Evolutionary conservation across 2,113 vertebrate species (phyloP).

Genomic region (Nannobrachium achirus): DNA sequence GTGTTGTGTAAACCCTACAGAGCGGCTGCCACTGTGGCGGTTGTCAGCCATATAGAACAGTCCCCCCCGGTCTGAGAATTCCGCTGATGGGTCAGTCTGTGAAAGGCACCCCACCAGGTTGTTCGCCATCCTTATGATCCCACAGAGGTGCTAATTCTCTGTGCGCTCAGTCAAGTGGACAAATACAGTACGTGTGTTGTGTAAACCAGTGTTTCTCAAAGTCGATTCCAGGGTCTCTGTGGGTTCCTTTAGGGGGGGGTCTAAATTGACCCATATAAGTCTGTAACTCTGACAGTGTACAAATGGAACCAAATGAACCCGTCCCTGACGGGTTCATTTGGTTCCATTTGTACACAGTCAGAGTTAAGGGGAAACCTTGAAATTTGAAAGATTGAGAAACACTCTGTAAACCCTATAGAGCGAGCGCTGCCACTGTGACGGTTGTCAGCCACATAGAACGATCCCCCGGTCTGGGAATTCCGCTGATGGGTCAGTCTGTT

Average conservation of each 20-base stretch:
- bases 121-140: conserved; percentile 20
- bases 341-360: too few relatives aligned
- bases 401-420: too few relatives aligned
- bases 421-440: background rate
- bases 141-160: conserved; percentile 37
- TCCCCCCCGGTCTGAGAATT: conserved; percentile 15
- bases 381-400: too few relatives aligned
- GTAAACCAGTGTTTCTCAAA: too few relatives aligned
- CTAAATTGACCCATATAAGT: too few relatives aligned
- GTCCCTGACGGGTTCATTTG: too few relatives aligned
- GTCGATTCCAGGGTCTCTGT: too few relatives aligned
- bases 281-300: too few relatives aligned
- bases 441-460: conserved; percentile 27
- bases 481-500: conserved; percentile 23
- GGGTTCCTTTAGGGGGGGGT: too few relatives aligned
- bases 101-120: conserved; percentile 43
- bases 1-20: background rate
- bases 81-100: conserved; percentile 22
- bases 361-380: too few relatives aligned
- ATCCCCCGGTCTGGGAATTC: conserved; percentile 13
- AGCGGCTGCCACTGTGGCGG: background rate
- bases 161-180: conserved; percentile 22
- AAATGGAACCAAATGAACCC: too few relatives aligned
- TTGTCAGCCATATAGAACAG: conserved; percentile 25
- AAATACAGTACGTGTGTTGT: conserved; percentile 19